A percentile compares a stretch with the other conserved stretches of the same genome.
These are phyloP conservation scores for Microcebus lehilahytsara DNA, from an alignment of 2,113 vertebrate species.

Conservation along the genomic window DNA sequence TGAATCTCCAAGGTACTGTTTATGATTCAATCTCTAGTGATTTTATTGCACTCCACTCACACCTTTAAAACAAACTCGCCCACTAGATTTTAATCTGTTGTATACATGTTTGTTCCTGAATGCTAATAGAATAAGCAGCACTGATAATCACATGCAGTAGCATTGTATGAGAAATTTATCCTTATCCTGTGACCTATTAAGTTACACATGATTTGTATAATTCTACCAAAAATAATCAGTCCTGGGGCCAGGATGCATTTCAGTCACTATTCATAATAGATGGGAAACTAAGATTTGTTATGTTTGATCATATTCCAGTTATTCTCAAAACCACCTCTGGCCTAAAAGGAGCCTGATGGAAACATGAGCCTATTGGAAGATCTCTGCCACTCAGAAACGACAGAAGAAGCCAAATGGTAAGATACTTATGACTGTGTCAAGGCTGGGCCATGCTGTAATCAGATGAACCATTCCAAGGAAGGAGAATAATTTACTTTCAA, in stretches of 20 bases:
- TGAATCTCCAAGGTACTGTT: not conserved
- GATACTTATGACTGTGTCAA: not conserved
- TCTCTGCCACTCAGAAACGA: not conserved
- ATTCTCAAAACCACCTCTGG: not conserved
- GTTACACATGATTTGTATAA: not conserved
- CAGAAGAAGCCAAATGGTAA: not conserved
- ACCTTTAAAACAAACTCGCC: not conserved
- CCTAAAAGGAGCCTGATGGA: not conserved
- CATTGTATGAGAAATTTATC: not conserved
- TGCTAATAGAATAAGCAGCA: not conserved
- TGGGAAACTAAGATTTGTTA: not conserved
- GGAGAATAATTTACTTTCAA: not conserved
- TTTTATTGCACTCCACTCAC: not conserved
- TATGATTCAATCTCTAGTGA: not conserved
- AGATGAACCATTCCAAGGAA: not conserved
- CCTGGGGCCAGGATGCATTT: not conserved
- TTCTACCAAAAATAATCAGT: not conserved
- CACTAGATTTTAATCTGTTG: not conserved
- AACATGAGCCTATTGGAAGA: not conserved
- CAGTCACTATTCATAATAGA: not conserved
- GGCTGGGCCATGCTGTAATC: not conserved
- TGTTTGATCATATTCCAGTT: not conserved
- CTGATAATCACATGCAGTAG: not conserved
- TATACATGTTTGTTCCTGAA: not conserved
- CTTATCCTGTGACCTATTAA: not conserved